phyloP scores from a whole-genome alignment of 2,888 invertebrate genomes.

The Gisinianus flammeolus region DNA sequence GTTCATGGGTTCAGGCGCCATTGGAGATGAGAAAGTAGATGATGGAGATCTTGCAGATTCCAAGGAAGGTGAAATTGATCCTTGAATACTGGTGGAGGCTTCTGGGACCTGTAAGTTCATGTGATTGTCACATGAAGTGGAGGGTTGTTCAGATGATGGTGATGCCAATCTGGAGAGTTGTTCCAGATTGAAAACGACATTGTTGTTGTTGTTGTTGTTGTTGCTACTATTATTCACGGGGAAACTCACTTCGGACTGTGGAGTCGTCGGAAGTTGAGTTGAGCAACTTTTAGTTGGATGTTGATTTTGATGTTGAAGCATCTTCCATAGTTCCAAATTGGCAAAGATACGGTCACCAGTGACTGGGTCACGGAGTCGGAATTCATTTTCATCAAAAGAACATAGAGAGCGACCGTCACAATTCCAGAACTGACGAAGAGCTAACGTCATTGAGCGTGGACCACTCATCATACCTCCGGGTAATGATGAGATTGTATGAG shows the following conservation, averaged over 20 bases:
- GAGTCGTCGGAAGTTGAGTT: neutral
- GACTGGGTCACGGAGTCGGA: constrained; percentile 75
- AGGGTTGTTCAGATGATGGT: too few species aligned
- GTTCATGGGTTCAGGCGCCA: constrained; percentile 36
- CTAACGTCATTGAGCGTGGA: constrained; percentile 26
- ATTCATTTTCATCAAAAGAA: constrained; percentile 82
- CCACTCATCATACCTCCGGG: constrained; percentile 31
- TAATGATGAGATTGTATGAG: constrained; percentile 70
- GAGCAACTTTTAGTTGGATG: constrained; percentile 2
- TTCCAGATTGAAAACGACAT: constrained; percentile 40
- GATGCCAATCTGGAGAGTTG: constrained; percentile 28
- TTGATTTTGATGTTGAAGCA: constrained; percentile 63
- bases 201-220: constrained; percentile 27
- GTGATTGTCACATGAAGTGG: constrained; percentile 10
- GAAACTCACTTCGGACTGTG: constrained; percentile 29
- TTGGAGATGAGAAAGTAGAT: constrained; percentile 36
- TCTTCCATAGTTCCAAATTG: constrained; percentile 56
- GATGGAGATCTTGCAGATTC: constrained; percentile 14
- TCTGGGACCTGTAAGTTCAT: neutral
- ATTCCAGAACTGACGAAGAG: constrained; percentile 71
- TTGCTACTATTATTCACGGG: constrained; percentile 2
- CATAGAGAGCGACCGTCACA: constrained; percentile 80
- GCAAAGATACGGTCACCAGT: constrained; percentile 55
- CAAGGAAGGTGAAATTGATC: neutral
- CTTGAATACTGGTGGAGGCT: neutral